Base-by-base conservation (phyloP, 2,113 vertebrate species). In the Apaloderma vittatum region DNA sequence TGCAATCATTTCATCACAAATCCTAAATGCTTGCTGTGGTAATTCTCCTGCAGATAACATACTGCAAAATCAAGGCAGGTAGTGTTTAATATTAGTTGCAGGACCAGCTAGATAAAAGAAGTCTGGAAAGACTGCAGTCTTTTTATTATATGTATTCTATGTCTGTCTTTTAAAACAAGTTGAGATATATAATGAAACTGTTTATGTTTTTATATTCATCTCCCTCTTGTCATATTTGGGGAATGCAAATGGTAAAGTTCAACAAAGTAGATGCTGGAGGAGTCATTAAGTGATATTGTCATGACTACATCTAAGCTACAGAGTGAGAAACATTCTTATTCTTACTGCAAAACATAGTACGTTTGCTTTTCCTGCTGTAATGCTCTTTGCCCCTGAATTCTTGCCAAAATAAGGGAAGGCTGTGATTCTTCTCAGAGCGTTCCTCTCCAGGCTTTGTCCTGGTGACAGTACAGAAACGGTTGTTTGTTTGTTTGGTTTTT, bases 1-100 rank as follows among this genome's bases (percentile, higher is more conserved):
- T 55, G n/a, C 65, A 70, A 51, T 62, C 62, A 81, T 91, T 96
- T 95, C 46, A 92, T 91, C 91, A 57, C 84, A 75, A 72, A 67
- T 55, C 72, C 30, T 46, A 92, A 84, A 94, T 65, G 57, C 68
- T 70, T 94, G 29, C 90, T 96, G 43, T 79, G 57, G 93, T 92
- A 37, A 73, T 95, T 94, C 87, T 61, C 86, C 86, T 96, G 26
- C 92, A 91, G 59, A 80, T 18, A 82, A 15, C 12, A 29, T 43
- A 18, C 11, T 84, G 70, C 82, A 76, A 57, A 94, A 76, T 92
- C 80, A 43, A 80, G 45, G 80, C 86, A 92, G 73, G 62, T 92
- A 87, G n/a, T 75, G 75, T 12, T 73, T 90, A 84, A 6, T 89
- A 92, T 40, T 11, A 63, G 32, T 90, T 63, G 51, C 48, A 91